phyloP scores from a whole-genome alignment of 92 coral and sea anemone species.

The Palythoa caribaeorum region DNA sequence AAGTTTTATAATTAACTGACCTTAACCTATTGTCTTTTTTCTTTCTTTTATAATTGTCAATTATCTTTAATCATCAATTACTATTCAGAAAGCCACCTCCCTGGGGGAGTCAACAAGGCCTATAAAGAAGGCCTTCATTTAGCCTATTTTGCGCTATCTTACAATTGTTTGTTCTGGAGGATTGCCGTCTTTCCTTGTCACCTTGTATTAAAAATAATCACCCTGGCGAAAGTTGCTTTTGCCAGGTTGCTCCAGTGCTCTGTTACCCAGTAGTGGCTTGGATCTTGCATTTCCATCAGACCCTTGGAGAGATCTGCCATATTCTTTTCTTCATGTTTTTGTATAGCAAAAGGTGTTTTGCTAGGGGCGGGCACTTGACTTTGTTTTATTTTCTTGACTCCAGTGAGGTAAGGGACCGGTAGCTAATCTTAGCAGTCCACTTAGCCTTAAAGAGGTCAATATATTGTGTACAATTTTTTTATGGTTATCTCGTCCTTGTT shows the following conservation, averaged over 20 bases:
- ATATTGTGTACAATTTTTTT: not conserved
- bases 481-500: conserved; percentile 15
- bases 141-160: conserved; percentile 46
- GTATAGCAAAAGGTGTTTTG: too few species aligned
- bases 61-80: not conserved
- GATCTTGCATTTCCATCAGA: not conserved
- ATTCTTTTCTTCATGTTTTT: too few species aligned
- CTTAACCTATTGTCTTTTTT: too few species aligned
- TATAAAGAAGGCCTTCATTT: conserved; percentile 22
- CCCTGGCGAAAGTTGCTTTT: not conserved
- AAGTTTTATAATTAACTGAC: not conserved
- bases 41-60: too few species aligned
- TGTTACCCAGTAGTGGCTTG: not conserved
- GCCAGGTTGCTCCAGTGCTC: not conserved
- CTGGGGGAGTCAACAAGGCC: conserved; percentile 12
- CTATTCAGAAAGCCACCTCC: conserved; percentile 55
- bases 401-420: conserved; percentile 49
- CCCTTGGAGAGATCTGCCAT: not conserved
- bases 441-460: conserved; percentile 52
- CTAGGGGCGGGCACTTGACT: not conserved
- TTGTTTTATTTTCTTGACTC: conserved; percentile 7
- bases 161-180: conserved; percentile 19
- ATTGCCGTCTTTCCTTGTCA: not conserved
- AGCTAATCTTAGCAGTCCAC: conserved; percentile 52
- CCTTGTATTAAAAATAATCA: too few species aligned